Evolutionary conservation across 1,140 invertebrate species (phyloP).

Genomic region (Tetranychus urticae): DNA sequence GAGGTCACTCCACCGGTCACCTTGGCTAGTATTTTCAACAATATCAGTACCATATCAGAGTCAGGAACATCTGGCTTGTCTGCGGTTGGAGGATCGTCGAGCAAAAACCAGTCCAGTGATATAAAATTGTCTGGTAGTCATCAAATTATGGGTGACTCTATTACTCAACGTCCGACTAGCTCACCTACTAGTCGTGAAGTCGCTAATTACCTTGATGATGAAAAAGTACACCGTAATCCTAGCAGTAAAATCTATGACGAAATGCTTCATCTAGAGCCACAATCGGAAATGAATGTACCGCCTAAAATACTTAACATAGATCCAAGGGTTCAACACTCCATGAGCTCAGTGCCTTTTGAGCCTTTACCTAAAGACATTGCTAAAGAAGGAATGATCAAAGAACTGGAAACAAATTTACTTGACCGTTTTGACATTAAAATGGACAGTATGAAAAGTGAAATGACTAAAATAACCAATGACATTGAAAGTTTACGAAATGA

Average conservation of each 20-base stretch:
- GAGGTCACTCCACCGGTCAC: background rate
- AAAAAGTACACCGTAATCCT: background rate
- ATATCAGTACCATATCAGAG: background rate
- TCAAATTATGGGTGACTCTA: background rate
- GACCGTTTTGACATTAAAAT: background rate
- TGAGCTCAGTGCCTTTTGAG: background rate
- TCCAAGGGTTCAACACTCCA: background rate
- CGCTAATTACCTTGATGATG: background rate
- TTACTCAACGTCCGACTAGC: background rate
- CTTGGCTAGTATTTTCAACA: background rate
- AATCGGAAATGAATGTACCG: too few species aligned
- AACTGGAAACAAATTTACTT: background rate
- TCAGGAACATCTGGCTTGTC: too few species aligned
- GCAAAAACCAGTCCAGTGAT: too few species aligned
- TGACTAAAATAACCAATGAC: background rate
- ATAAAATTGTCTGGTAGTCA: too few species aligned
- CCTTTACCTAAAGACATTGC: background rate
- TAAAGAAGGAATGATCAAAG: background rate
- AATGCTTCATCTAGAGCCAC: too few species aligned
- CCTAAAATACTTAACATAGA: too few species aligned
- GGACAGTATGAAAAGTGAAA: background rate
- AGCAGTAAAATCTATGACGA: background rate
- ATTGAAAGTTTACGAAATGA: background rate
- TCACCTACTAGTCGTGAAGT: background rate
- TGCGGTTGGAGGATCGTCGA: too few species aligned